phyloP scores from a whole-genome alignment of 2,888 invertebrate species.

The Dromius quadrimaculatus region DNA sequence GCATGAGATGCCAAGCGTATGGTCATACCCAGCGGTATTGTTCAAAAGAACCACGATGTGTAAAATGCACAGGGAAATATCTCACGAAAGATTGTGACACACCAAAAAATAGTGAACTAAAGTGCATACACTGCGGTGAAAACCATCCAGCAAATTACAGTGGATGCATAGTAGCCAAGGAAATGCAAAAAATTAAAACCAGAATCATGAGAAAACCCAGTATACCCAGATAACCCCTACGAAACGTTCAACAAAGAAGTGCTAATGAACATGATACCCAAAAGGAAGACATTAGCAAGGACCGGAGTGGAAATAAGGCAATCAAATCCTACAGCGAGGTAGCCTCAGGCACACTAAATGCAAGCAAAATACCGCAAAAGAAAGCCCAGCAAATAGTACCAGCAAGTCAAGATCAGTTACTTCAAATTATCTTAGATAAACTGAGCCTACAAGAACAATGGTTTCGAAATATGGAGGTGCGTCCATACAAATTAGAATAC shows the following conservation, averaged over 20 bases:
- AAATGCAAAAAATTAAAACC: not conserved
- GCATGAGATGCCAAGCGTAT: slow-evolving; percentile 54
- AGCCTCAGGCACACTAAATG: not conserved
- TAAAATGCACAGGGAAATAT: slow-evolving; percentile 55
- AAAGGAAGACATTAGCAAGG: not conserved
- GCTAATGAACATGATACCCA: not conserved
- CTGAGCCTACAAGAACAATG: slow-evolving; percentile 4
- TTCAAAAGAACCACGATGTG: slow-evolving; percentile 54
- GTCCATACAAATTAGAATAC: not conserved
- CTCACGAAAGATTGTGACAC: too few species aligned
- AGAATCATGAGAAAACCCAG: not conserved
- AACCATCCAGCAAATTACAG: slow-evolving; percentile 57
- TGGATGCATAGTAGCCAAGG: slow-evolving; percentile 53
- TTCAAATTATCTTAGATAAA: not conserved
- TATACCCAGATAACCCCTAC: not conserved
- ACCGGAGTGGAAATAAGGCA: not conserved
- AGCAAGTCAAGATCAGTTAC: not conserved
- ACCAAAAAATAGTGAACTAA: slow-evolving; percentile 50
- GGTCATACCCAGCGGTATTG: slow-evolving; percentile 56
- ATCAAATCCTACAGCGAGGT: not conserved
- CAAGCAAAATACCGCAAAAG: not conserved
- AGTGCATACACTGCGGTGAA: slow-evolving; percentile 54
- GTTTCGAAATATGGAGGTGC: not conserved
- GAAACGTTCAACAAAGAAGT: not conserved
- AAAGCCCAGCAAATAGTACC: not conserved